Evolutionary conservation across 2,113 vertebrate species (phyloP), one percentile per base, ranked within the genome.

Genomic region (Ariopsis seemanni): DNA sequence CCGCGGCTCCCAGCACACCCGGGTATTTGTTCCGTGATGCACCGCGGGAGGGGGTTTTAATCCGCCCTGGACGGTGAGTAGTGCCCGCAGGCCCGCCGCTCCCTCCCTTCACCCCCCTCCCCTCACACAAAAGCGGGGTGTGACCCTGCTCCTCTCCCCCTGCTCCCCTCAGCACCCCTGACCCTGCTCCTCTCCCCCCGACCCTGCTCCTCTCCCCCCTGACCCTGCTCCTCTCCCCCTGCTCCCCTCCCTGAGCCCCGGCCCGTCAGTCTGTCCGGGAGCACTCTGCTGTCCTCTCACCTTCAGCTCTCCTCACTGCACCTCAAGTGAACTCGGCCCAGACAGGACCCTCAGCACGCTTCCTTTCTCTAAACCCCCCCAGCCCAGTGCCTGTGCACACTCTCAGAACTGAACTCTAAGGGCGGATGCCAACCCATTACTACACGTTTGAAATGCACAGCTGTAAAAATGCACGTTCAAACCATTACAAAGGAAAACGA

Each of bases 1-100:
- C 53, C 42, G 57, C 22, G 15, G 8, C 22, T 67, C 48, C 18
- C 5, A 1, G 18, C 77, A 12, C 1, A 53, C 2, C 14, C 53
- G 75, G 75, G 17, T 55, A 0, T n/a, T 0, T 25, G 14, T 14
- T 15, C 34, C 15, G 52, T 9, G 52, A 30, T 57, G n/a, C 52
- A 4, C 2, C 34, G 17, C 34, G 65, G 20, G 60, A 72, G 75
- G 8, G 27, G 75, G 3, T 8, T 15, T 55, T 27, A 79, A 79
- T 79, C 75, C 52, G 12, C 12, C n/a, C 52, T 78, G 22, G 14
- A 86, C 50, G 95, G 95, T 95, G 91, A 95, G 95, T 95, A 92
- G 15, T 42, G 83, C 52, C 55, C 53, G 9, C 77, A 18, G 14
- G n/a, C 48, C 25, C n/a, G 7, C 52, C 1, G 10, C 27, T 7